Percentiles rank a stretch among this genome's conserved stretches.
Conservation (phyloP, 2,797 vertebrate species). For the Oryzias dopingdopingensis region DNA sequence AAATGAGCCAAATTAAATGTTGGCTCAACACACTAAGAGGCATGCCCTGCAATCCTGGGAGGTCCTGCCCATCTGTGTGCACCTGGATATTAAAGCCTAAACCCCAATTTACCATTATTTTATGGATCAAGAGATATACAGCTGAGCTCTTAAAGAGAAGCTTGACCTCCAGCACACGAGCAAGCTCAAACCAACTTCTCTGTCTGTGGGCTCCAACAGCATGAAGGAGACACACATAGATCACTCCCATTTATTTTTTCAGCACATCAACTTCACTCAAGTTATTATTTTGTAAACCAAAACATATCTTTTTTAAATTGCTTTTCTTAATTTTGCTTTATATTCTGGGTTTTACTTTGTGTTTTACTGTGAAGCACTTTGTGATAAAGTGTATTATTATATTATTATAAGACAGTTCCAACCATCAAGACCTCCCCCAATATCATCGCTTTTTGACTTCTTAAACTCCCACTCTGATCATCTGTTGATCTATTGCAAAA, state of each 20-base stretch:
- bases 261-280: conserved; percentile 69
- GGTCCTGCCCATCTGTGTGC: conserved; percentile 27
- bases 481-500: no score
- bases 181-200: conserved; percentile 27
- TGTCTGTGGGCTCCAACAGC: conserved; percentile 48
- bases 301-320: no score
- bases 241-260: conserved; percentile 79
- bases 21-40: conserved; percentile 38
- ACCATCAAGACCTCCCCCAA: conserved; percentile 38
- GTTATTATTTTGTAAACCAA: conserved; percentile 54
- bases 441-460: conserved; percentile 12
- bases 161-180: conserved; percentile 7
- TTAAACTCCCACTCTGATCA: no score
- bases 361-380: no score
- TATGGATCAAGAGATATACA: conserved; percentile 14
- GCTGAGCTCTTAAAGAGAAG: conserved; percentile 33
- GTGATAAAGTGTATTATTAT: no score
- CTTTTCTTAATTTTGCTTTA: no score
- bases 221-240: conserved; percentile 65
- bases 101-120: conserved; percentile 25
- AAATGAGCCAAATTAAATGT: conserved; percentile 47
- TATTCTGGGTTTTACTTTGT: no score
- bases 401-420: no score
- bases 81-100: conserved; percentile 39
- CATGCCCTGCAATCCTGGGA: not conserved